Conservation (phyloP, 2,113 vertebrate genomes). For the Pedionomus torquatus region DNA sequence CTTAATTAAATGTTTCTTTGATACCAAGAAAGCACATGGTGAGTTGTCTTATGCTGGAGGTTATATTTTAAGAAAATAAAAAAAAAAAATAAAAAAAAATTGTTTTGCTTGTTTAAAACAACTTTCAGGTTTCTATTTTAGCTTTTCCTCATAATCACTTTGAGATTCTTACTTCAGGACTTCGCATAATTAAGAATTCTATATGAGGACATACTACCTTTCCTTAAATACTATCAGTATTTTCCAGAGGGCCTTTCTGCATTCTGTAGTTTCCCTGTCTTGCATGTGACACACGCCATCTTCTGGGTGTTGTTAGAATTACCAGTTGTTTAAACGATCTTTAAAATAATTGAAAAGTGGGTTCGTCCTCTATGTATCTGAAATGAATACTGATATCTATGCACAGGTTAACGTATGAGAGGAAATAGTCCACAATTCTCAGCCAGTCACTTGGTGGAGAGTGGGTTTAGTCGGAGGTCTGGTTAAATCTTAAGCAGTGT, state of each 20-base stretch:
- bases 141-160: not conserved
- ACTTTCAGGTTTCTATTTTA: not conserved
- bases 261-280: not conserved
- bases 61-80: not conserved
- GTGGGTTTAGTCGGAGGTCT: not conserved
- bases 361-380: not conserved
- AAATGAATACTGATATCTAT: not conserved
- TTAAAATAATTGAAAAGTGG: not conserved
- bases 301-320: constrained; percentile 56
- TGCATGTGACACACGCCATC: constrained; percentile 59
- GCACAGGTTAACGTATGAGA: not conserved
- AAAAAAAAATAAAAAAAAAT: not conserved
- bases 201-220: not conserved
- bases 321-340: not conserved
- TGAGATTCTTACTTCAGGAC: not conserved
- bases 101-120: not conserved
- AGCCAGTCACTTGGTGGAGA: not conserved
- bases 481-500: not conserved
- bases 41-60: not conserved
- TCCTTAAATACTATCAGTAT: not conserved
- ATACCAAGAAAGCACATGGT: not conserved
- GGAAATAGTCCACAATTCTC: not conserved
- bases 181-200: not conserved
- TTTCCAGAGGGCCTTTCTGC: not conserved
- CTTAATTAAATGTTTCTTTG: not conserved